Conservation (phyloP, 2,113 vertebrate genomes). For the Sciurus niger region DNA sequence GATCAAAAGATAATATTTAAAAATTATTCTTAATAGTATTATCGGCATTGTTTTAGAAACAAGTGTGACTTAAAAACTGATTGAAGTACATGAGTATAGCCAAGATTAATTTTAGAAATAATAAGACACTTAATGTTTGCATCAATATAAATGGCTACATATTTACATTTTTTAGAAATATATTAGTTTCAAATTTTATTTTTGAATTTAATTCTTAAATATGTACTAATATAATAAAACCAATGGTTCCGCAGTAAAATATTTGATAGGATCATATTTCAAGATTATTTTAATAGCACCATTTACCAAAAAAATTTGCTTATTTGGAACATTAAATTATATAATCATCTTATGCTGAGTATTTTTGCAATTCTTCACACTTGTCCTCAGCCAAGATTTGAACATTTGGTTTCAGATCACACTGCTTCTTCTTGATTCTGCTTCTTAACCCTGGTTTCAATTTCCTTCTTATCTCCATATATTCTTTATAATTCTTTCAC, state of each 20-base stretch:
- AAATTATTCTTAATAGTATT: background rate
- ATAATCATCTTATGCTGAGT: background rate
- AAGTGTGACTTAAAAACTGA: background rate
- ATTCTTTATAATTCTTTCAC: slow-evolving; percentile 1
- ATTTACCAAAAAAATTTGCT: slow-evolving; percentile 8
- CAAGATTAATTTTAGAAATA: background rate
- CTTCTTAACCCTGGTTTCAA: background rate
- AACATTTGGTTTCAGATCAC: background rate
- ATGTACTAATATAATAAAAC: background rate
- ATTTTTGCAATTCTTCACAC: background rate
- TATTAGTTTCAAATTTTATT: background rate
- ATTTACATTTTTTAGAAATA: background rate
- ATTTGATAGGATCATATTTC: background rate
- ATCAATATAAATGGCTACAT: background rate
- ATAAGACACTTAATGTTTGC: background rate
- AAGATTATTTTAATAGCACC: background rate
- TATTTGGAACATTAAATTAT: background rate
- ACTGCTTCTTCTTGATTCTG: background rate
- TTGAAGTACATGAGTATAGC: background rate
- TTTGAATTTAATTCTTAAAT: background rate
- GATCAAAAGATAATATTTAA: background rate
- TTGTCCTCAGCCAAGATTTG: background rate
- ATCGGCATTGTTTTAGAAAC: background rate
- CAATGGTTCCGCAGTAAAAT: background rate
- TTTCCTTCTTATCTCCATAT: background rate